Conservation (phyloP, 2,888 invertebrate genomes). For the Tridacna gigas region DNA sequence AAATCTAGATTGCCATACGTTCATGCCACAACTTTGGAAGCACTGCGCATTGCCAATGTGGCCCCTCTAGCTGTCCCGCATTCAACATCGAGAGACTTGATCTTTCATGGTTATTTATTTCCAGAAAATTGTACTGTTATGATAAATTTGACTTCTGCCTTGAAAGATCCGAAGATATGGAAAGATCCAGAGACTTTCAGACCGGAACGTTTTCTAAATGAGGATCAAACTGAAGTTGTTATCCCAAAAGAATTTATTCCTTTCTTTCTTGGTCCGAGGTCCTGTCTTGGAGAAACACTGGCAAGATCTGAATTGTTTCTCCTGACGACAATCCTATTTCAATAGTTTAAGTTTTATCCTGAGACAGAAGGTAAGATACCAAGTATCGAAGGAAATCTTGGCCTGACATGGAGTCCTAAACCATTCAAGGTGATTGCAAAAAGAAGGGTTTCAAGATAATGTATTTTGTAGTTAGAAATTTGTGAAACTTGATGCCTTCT, state of each 20-base stretch:
- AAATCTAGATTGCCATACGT: conserved; percentile 32
- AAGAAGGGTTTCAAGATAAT: background rate
- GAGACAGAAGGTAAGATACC: conserved; percentile 23
- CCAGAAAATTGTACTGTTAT: conserved; percentile 42
- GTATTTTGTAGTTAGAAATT: no score
- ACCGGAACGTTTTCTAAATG: conserved; percentile 48
- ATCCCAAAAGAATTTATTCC: conserved; percentile 43
- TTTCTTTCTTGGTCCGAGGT: conserved; percentile 45
- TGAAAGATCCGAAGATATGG: conserved; percentile 36
- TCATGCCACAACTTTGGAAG: conserved; percentile 33
- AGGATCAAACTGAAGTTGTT: background rate
- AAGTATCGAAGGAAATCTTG: conserved; percentile 18
- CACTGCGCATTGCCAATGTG: conserved; percentile 26
- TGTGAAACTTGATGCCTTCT: no score
- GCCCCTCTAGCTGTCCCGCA: conserved; percentile 44
- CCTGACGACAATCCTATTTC: conserved; percentile 36
- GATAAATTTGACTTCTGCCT: conserved; percentile 28
- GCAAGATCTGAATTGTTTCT: conserved; percentile 55
- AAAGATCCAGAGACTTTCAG: conserved; percentile 43
- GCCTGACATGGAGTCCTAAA: conserved; percentile 30
- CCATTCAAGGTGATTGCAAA: conserved; percentile 22
- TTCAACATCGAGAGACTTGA: conserved; percentile 5
- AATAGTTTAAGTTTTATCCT: conserved; percentile 38
- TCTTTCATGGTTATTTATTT: conserved; percentile 34
- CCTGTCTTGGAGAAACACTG: conserved; percentile 52